Evolutionary conservation across 2,797 vertebrate genomes (phyloP), one percentile per base, ranked within the genome.

Genomic region (Amblyraja radiata): DNA sequence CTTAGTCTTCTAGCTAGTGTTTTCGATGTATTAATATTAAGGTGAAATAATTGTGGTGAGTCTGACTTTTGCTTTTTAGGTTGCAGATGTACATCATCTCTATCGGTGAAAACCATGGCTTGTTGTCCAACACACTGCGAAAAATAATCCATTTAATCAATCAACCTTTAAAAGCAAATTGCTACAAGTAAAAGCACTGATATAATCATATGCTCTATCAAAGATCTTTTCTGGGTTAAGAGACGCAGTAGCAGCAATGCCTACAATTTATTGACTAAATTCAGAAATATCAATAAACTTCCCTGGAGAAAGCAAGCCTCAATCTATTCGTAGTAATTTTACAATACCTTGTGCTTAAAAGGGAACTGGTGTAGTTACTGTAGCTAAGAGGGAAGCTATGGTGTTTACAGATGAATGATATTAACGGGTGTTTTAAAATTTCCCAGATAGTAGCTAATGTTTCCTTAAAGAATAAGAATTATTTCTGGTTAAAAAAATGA

Each of bases 141-240:
- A 36, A 54, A 88, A 88, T 68, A 63, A 86, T 86, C 83, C n/a
- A 68, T 88, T 88, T 32, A 88, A 68, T 88, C 81, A 84, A 61
- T 84, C 88, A 36, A 88, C n/a, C n/a, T 68, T 68, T n/a, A 68
- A 88, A 88, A 88, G 84, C 61, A 68, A 88, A 68, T 88, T 68
- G 61, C 63, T 68, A 88, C 84, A 88, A 88, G 84, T 9, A 68
- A 88, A 21, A 88, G 63, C n/a, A 88, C n/a, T 32, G n/a, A 88
- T 32, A 36, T 65, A 88, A 65, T 68, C 61, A 21, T 36, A 21
- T 88, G 65, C 84, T 88, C 63, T 63, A 65, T 86, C 16, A 36
- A 88, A 88, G 84, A n/a, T 68, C 16, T 68, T 32, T 68, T 88
- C 61, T 88, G 84, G n/a, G 84, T 68, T 65, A 68, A 88, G 61